Evolutionary conservation across 2,797 vertebrate species (phyloP).

Genomic region (Sylvilagus floridanus): DNA sequence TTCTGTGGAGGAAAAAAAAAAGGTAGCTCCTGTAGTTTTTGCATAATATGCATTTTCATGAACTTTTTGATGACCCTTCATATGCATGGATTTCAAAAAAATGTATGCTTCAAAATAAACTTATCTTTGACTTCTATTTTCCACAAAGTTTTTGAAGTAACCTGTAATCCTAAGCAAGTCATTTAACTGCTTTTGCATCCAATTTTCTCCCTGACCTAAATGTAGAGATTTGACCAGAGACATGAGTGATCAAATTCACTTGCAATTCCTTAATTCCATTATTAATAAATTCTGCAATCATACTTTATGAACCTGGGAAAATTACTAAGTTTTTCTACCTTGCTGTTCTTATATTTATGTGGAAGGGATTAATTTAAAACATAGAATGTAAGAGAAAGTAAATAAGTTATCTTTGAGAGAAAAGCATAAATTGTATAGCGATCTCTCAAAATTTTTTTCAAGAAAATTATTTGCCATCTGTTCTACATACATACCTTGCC

Average conservation of each 20-base stretch:
- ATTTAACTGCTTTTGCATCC: conserved; percentile 14
- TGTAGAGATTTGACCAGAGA: background rate
- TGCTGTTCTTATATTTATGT: conserved; percentile 53
- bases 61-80: too few species aligned
- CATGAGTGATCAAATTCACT: background rate
- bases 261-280: background rate
- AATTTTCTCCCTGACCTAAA: conserved; percentile 34
- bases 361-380: conserved; percentile 36
- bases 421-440: conserved; percentile 14
- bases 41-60: too few species aligned
- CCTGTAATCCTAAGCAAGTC: background rate
- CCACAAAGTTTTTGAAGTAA: too few species aligned
- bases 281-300: conserved; percentile 44
- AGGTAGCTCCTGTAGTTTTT: too few species aligned
- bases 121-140: too few species aligned
- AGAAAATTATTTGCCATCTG: background rate
- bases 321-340: conserved; percentile 47
- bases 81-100: too few species aligned
- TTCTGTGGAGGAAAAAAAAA: too few species aligned
- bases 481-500: background rate
- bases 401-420: conserved; percentile 32
- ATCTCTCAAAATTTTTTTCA: conserved; percentile 27
- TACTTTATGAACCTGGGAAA: conserved; percentile 6
- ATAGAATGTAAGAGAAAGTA: conserved; percentile 18
- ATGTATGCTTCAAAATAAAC: too few species aligned